Conservation (phyloP, 2,113 vertebrate genomes). For the Anarhynchus alexandrinus region DNA sequence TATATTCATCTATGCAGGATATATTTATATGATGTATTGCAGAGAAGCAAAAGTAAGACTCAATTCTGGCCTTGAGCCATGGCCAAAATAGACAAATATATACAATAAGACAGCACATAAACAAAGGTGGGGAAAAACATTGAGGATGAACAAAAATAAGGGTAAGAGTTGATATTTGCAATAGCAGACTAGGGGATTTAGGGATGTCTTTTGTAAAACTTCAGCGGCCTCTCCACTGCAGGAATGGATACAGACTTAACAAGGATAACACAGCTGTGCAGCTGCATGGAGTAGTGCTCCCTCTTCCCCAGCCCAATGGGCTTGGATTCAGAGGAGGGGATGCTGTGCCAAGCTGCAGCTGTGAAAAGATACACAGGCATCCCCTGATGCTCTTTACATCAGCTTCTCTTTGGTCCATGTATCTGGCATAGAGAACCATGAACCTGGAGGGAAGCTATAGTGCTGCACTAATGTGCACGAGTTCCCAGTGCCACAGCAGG, state of each 20-base stretch:
- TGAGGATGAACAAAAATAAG: neutral
- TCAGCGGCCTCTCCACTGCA: neutral
- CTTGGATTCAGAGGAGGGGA: neutral
- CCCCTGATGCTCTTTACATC: no score
- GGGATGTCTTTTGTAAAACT: accelerated
- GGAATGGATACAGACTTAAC: neutral
- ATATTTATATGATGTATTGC: neutral
- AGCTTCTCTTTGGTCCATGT: neutral
- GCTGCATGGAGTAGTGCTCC: neutral
- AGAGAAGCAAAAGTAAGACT: neutral
- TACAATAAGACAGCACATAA: neutral
- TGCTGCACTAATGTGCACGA: accelerated
- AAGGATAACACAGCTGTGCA: neutral
- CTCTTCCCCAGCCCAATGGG: neutral
- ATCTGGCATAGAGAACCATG: neutral
- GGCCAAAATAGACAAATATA: neutral
- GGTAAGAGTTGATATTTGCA: neutral
- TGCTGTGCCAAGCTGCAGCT: neutral
- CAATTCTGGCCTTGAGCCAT: neutral
- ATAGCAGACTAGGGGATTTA: neutral
- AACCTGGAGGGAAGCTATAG: neutral
- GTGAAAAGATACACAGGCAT: neutral
- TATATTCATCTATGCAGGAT: neutral
- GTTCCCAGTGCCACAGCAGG: neutral
- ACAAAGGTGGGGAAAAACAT: neutral